Evolutionary conservation across 1,140 invertebrate genomes (phyloP).

Genomic region (Callitettix versicolor): DNA sequence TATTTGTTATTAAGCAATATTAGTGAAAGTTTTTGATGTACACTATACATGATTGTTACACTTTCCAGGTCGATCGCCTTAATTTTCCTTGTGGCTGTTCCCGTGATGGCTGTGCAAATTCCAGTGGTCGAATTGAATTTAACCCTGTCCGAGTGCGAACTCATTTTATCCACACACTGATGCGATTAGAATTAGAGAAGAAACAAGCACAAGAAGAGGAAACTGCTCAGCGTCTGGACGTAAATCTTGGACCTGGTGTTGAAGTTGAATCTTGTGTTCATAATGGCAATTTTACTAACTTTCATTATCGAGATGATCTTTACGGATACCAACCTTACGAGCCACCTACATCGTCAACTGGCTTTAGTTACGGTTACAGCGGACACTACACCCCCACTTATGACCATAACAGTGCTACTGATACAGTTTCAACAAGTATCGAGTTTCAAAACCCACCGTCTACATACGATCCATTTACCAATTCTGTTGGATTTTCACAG

Average conservation of each 20-base stretch:
- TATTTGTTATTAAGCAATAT: too few species aligned
- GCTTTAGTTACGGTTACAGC: slow-evolving; percentile 27
- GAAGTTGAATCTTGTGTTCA: slow-evolving; percentile 50
- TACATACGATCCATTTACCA: slow-evolving; percentile 6
- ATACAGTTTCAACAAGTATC: slow-evolving; percentile 1
- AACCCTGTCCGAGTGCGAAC: slow-evolving; percentile 90
- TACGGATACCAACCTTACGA: slow-evolving; percentile 7
- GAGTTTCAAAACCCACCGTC: slow-evolving; percentile 9
- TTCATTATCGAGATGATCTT: slow-evolving; percentile 39
- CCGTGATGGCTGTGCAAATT: slow-evolving; percentile 87
- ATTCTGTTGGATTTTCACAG: neutral
- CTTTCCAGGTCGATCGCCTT: slow-evolving; percentile 68
- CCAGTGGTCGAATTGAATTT: slow-evolving; percentile 87
- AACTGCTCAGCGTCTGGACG: slow-evolving; percentile 2
- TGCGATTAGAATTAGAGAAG: slow-evolving; percentile 86
- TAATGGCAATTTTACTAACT: slow-evolving; percentile 45
- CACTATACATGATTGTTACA: too few species aligned
- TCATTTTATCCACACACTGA: slow-evolving; percentile 95
- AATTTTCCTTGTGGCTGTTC: slow-evolving; percentile 96
- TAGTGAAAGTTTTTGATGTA: too few species aligned
- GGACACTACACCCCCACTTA: slow-evolving; percentile 15
- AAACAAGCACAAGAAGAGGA: slow-evolving; percentile 44
- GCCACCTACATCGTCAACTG: slow-evolving; percentile 24
- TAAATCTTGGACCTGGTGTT: slow-evolving; percentile 34
- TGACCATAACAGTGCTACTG: slow-evolving; percentile 2